A percentile compares a stretch with the other conserved stretches of the same genome.
phyloP scores from a whole-genome alignment of 2,797 vertebrate genomes.

The Eulemur mongoz region DNA sequence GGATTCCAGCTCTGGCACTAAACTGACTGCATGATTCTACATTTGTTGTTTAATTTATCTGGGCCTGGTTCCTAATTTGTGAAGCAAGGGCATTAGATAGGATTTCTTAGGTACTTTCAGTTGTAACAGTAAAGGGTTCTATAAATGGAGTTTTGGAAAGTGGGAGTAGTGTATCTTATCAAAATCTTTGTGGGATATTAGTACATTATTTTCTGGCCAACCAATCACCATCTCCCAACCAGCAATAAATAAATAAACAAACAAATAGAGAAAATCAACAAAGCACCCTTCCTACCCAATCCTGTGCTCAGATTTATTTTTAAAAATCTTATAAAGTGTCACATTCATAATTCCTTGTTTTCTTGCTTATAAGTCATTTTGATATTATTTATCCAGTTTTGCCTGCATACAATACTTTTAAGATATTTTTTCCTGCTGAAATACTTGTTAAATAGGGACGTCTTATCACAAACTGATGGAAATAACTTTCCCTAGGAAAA shows the following conservation, averaged over 20 bases:
- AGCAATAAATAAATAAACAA: background rate
- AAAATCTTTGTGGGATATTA: background rate
- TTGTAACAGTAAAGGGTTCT: background rate
- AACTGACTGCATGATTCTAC: background rate
- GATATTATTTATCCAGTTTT: slow-evolving; percentile 22
- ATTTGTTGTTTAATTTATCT: slow-evolving; percentile 30
- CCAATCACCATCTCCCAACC: background rate
- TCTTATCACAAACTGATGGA: slow-evolving; percentile 13
- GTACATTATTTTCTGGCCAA: slow-evolving; percentile 32
- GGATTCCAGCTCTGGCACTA: background rate
- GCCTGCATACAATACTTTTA: background rate
- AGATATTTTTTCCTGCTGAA: background rate
- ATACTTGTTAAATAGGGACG: background rate
- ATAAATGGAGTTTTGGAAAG: slow-evolving; percentile 10
- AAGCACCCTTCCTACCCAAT: background rate
- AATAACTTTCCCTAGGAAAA: slow-evolving; percentile 42
- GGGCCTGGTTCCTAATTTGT: background rate
- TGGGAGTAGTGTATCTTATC: background rate
- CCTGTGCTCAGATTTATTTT: background rate
- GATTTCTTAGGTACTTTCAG: slow-evolving; percentile 30
- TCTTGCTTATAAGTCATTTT: slow-evolving; percentile 28
- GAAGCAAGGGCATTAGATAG: background rate
- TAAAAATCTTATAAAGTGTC: background rate
- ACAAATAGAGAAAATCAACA: slow-evolving; percentile 7
- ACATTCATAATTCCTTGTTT: slow-evolving; percentile 19